phyloP scores from a whole-genome alignment of 2,797 vertebrate genomes.

The Crenuchus spilurus region DNA sequence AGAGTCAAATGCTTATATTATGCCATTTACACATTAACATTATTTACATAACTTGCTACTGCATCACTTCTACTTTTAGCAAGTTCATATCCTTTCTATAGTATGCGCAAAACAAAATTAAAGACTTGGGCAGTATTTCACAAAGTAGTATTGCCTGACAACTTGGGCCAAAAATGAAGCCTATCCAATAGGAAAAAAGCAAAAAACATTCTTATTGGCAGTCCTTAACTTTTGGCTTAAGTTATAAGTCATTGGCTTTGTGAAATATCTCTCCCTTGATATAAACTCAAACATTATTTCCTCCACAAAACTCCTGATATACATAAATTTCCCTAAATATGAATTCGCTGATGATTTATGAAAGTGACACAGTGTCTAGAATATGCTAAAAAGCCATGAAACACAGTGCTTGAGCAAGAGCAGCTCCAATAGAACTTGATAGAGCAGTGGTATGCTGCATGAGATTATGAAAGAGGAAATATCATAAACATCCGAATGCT shows the following conservation, averaged over 20 bases:
- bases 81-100: constrained; percentile 35
- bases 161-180: too few species aligned
- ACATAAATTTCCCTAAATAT: constrained; percentile 62
- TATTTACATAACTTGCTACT: constrained; percentile 38
- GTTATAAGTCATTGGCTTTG: too few species aligned
- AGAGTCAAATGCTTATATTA: constrained; percentile 28
- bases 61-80: constrained; percentile 1
- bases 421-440: constrained; percentile 20
- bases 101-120: constrained; percentile 5
- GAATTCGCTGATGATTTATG: constrained; percentile 35
- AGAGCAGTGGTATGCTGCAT: constrained; percentile 4
- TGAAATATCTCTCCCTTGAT: too few species aligned
- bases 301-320: constrained; percentile 63
- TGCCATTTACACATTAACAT: constrained; percentile 24
- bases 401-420: constrained; percentile 16
- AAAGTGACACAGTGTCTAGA: constrained; percentile 37
- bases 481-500: constrained; percentile 2
- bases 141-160: too few species aligned
- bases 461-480: constrained; percentile 27
- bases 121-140: neutral
- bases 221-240: too few species aligned
- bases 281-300: too few species aligned
- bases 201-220: too few species aligned
- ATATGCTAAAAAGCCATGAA: constrained; percentile 31
- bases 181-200: too few species aligned